Evolutionary conservation across 2,113 vertebrate genomes (phyloP).

Genomic region (Gallinago undulata): DNA sequence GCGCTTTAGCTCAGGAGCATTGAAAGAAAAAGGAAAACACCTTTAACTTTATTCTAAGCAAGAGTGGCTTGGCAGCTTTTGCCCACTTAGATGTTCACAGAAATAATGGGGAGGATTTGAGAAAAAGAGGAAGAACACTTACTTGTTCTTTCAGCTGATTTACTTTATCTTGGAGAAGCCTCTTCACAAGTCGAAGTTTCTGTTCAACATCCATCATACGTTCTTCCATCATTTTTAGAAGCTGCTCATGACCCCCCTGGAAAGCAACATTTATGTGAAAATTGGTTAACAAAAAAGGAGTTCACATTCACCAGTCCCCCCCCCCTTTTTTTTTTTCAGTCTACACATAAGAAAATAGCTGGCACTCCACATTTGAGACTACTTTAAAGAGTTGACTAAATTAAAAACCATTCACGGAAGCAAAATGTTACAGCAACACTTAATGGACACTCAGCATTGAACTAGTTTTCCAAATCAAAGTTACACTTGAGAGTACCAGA

Average conservation of each 20-base stretch:
- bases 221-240: conserved; percentile 86
- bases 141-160: conserved; percentile 95
- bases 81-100: neutral
- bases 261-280: conserved; percentile 40
- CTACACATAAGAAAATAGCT: neutral
- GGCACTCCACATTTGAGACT: neutral
- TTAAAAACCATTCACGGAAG: neutral
- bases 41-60: neutral
- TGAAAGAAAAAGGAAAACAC: neutral
- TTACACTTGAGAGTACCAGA: neutral
- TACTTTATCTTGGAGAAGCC: conserved; percentile 92
- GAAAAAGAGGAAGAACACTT: neutral
- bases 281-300: neutral
- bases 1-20: neutral
- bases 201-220: conserved; percentile 91
- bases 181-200: conserved; percentile 88
- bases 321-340: neutral
- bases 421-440: neutral
- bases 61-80: neutral
- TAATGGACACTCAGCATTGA: neutral
- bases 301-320: neutral
- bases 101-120: neutral
- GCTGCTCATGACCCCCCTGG: conserved; percentile 81
- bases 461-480: neutral
- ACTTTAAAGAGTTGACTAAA: neutral